A percentile compares a stretch with the other conserved stretches of the same genome.
Evolutionary conservation across 1,140 invertebrate species (phyloP).

Genomic region (Hyles euphorbiae): DNA sequence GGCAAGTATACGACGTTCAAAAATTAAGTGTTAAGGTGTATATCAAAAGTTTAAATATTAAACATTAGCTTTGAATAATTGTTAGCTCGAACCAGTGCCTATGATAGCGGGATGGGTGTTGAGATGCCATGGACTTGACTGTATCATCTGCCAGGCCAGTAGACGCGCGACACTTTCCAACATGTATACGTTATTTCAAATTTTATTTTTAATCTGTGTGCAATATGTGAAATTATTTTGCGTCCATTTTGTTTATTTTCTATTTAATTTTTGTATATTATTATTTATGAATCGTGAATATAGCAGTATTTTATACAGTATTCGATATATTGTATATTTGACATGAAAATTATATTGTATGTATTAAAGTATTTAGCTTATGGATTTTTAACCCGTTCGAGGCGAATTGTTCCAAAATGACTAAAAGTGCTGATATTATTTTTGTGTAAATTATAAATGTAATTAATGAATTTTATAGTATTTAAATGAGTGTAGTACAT

Average conservation of each 20-base stretch:
- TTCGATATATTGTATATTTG: slow-evolving; percentile 38
- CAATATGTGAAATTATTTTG: slow-evolving; percentile 67
- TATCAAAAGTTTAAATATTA: slow-evolving; percentile 49
- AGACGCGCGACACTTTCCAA: neutral
- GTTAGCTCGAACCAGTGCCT: slow-evolving; percentile 65
- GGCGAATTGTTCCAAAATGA: slow-evolving; percentile 6
- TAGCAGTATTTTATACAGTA: slow-evolving; percentile 63
- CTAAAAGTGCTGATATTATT: slow-evolving; percentile 3
- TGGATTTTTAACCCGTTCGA: no score
- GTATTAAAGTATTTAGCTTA: slow-evolving; percentile 7
- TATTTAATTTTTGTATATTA: slow-evolving; percentile 29
- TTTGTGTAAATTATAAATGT: no score
- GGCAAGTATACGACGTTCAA: slow-evolving; percentile 5
- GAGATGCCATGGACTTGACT: slow-evolving; percentile 31
- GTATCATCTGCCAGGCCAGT: neutral
- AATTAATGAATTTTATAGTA: neutral
- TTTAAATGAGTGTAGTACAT: neutral
- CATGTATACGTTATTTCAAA: slow-evolving; percentile 20
- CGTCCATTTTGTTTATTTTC: slow-evolving; percentile 53
- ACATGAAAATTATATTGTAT: no score
- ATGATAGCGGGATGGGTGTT: slow-evolving; percentile 40
- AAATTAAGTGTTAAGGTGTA: slow-evolving; percentile 50
- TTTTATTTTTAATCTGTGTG: slow-evolving; percentile 39
- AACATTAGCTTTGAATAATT: slow-evolving; percentile 65
- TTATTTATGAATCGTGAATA: slow-evolving; percentile 52